Percentiles rank a stretch among this genome's conserved stretches.
Conservation (phyloP, 2,888 invertebrate species). For the Anticlea derivata region DNA sequence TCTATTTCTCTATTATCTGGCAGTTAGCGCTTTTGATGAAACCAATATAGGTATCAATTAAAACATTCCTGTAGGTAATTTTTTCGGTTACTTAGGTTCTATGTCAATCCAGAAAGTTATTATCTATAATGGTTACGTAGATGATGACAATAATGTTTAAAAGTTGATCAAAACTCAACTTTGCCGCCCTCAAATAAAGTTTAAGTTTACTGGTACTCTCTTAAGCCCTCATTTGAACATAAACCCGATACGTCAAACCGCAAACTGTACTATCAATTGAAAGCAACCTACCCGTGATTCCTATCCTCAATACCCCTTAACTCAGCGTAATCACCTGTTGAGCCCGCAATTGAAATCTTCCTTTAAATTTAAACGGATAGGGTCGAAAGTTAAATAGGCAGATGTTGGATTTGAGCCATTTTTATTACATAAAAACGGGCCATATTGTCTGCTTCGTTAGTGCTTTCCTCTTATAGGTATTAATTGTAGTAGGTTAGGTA, state of each 20-base stretch:
- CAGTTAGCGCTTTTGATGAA: not conserved
- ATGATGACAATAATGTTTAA: no score
- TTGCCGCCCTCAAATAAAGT: conserved; percentile 2
- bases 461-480: conserved; percentile 50
- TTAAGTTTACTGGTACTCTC: conserved; percentile 17
- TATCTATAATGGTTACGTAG: no score
- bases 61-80: no score
- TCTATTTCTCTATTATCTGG: no score
- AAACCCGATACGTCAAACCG: conserved; percentile 56
- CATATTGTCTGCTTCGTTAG: conserved; percentile 62
- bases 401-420: conserved; percentile 36
- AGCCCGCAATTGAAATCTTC: conserved; percentile 29
- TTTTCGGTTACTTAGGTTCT: not conserved
- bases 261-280: conserved; percentile 69
- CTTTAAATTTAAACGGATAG: conserved; percentile 20
- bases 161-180: conserved; percentile 6
- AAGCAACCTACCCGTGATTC: conserved; percentile 67
- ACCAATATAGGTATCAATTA: no score
- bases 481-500: conserved; percentile 44
- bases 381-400: conserved; percentile 34
- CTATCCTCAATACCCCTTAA: conserved; percentile 43
- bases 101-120: not conserved
- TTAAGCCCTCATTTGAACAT: conserved; percentile 29
- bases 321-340: conserved; percentile 43
- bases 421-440: conserved; percentile 42